A percentile compares a stretch with the other conserved stretches of the same genome.
phyloP scores from a whole-genome alignment of 2,113 vertebrate genomes.

The Phoenicopterus ruber region DNA sequence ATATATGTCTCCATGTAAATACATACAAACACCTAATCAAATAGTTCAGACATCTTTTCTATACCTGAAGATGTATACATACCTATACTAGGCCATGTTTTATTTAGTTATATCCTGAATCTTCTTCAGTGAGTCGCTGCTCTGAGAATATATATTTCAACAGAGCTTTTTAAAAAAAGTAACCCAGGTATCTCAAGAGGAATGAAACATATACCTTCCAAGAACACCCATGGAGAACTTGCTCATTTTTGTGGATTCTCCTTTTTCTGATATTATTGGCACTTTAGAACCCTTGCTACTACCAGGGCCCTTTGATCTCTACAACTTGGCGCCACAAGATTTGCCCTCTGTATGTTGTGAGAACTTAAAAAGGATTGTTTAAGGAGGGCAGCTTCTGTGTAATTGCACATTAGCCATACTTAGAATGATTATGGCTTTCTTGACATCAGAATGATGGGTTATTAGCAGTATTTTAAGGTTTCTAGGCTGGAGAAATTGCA shows the following conservation, averaged over 20 bases:
- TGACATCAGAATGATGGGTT: slow-evolving; percentile 15
- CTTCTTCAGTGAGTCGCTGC: neutral
- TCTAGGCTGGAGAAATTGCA: neutral
- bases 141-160: neutral
- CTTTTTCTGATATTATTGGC: slow-evolving; percentile 13
- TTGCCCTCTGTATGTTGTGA: neutral
- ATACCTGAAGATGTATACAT: neutral
- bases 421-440: neutral
- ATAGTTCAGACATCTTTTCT: neutral
- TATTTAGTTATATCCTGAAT: neutral
- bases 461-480: slow-evolving; percentile 28
- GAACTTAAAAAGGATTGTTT: slow-evolving; percentile 4
- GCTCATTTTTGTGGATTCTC: neutral
- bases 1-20: neutral
- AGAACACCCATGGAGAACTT: neutral
- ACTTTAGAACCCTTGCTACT: neutral
- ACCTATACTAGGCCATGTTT: neutral
- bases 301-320: slow-evolving; percentile 2
- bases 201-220: neutral
- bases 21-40: neutral
- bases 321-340: neutral
- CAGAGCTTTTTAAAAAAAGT: neutral
- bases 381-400: slow-evolving; percentile 9
- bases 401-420: slow-evolving; percentile 28
- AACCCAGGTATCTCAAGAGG: neutral